phyloP scores from a whole-genome alignment of 2,888 invertebrate genomes.

The Torymus tubicola region DNA sequence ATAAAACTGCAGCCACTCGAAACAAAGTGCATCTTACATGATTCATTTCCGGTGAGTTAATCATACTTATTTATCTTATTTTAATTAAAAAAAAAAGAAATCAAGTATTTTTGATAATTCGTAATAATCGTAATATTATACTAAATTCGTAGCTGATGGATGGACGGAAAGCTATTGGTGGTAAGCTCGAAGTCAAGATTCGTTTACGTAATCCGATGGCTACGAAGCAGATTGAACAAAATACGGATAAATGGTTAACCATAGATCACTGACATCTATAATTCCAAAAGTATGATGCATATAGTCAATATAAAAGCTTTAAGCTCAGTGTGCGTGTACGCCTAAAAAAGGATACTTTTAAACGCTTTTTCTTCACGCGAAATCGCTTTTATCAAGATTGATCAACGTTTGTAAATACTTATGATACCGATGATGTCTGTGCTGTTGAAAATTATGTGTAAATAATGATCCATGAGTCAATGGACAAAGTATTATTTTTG shows the following conservation, averaged over 20 bases:
- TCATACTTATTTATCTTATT: slow-evolving; percentile 1
- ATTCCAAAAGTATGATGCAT: neutral
- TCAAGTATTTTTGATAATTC: neutral
- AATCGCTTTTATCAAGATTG: slow-evolving; percentile 1
- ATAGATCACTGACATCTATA: slow-evolving; percentile 81
- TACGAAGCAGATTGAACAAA: slow-evolving; percentile 92
- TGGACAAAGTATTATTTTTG: slow-evolving; percentile 35
- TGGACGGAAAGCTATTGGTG: slow-evolving; percentile 91
- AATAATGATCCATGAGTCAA: slow-evolving; percentile 15
- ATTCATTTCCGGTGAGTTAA: slow-evolving; percentile 93
- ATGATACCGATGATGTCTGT: neutral
- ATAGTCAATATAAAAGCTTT: slow-evolving; percentile 30
- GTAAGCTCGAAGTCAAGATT: slow-evolving; percentile 92
- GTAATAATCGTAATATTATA: neutral
- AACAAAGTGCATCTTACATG: slow-evolving; percentile 91
- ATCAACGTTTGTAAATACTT: slow-evolving; percentile 38
- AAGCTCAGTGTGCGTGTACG: slow-evolving; percentile 13
- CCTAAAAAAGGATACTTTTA: neutral
- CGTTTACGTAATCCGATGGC: slow-evolving; percentile 91
- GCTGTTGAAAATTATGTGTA: slow-evolving; percentile 31
- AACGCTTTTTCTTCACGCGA: slow-evolving; percentile 21
- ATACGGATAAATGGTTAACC: slow-evolving; percentile 94
- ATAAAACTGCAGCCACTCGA: slow-evolving; percentile 94
- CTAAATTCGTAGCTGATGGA: slow-evolving; percentile 86
- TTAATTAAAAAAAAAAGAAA: neutral